phyloP scores from a whole-genome alignment of 1,140 invertebrate species.

The Stegodyphus mimosarum region DNA sequence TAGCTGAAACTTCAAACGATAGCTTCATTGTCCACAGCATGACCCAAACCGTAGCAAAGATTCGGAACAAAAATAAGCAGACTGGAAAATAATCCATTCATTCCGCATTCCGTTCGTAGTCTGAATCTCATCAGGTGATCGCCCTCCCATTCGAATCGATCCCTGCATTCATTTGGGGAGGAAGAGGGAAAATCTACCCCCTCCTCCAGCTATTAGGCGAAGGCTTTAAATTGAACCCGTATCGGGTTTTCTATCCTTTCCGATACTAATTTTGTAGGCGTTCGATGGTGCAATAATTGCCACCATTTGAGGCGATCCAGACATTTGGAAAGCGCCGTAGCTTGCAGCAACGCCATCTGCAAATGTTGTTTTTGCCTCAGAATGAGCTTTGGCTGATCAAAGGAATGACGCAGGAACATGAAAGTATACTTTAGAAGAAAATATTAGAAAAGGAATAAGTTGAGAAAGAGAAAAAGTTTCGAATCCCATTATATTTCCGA shows the following conservation, averaged over 20 bases:
- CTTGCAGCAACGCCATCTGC: constrained; percentile 4
- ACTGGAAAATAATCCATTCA: constrained; percentile 4
- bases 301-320: constrained; percentile 28
- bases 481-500: too few relatives aligned
- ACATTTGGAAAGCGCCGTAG: not conserved
- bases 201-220: constrained; percentile 25
- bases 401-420: too few relatives aligned
- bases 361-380: not conserved
- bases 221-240: constrained; percentile 31
- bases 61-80: constrained; percentile 9
- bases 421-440: too few relatives aligned
- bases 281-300: constrained; percentile 45
- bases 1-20: too few relatives aligned
- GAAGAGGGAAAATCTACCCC: constrained; percentile 1
- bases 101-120: constrained; percentile 9
- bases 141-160: constrained; percentile 24
- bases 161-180: constrained; percentile 11
- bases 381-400: too few relatives aligned
- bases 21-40: too few relatives aligned
- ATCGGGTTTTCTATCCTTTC: constrained; percentile 34
- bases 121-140: constrained; percentile 15
- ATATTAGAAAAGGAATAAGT: too few relatives aligned
- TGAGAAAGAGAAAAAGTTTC: too few relatives aligned
- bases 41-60: not conserved
- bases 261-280: constrained; percentile 41